These are phyloP conservation scores for Protophormia terraenovae DNA, from an alignment of 2,888 invertebrate genomes.

Conservation along the genomic window DNA sequence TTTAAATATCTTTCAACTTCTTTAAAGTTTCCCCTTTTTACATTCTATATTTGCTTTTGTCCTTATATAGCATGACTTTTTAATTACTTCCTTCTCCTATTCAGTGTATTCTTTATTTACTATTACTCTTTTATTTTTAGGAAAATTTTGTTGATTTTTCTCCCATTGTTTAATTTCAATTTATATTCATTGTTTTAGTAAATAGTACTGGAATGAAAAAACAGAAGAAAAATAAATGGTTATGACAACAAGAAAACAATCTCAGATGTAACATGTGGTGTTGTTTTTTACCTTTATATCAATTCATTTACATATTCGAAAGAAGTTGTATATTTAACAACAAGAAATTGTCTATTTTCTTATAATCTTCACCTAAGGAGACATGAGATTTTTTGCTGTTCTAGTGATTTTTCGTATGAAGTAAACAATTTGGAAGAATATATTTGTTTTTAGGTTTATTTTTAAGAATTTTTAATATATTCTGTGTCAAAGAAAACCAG, in stretches of 20 bases:
- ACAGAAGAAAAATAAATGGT: not conserved
- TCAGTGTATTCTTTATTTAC: not conserved
- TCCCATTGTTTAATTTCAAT: not conserved
- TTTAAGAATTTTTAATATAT: no score
- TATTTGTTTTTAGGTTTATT: no score
- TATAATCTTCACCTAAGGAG: not conserved
- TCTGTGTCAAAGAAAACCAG: no score
- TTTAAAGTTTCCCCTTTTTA: not conserved
- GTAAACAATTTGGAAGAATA: no score
- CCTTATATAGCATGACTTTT: not conserved
- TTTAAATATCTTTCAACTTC: not conserved
- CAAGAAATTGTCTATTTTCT: not conserved
- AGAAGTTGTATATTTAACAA: not conserved
- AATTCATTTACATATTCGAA: constrained; percentile 18
- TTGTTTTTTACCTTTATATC: not conserved
- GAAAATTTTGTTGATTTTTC: not conserved
- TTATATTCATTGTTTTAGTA: constrained; percentile 37
- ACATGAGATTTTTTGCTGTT: not conserved
- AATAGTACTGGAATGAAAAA: not conserved
- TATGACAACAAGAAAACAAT: not conserved
- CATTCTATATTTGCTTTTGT: not conserved
- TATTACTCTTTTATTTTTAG: not conserved
- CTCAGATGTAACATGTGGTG: not conserved
- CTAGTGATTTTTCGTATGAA: not conserved
- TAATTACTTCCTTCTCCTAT: not conserved